Conservation (phyloP, 2,888 invertebrate genomes). For the Tubiluchus corallicola region DNA sequence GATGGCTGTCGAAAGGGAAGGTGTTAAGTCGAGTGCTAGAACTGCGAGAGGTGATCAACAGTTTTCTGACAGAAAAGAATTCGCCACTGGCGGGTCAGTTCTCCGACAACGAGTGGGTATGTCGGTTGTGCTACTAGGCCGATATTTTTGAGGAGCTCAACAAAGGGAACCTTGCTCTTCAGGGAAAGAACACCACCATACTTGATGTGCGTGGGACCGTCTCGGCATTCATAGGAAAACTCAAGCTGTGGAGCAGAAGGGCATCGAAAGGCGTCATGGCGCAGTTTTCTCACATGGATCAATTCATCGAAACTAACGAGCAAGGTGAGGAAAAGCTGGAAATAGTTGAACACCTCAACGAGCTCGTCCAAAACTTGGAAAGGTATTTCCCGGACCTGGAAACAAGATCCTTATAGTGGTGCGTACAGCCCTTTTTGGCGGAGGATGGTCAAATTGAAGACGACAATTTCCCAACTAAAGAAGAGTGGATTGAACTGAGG, state of each 20-base stretch:
- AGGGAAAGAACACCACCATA: background rate
- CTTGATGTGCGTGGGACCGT: background rate
- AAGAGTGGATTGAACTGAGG: background rate
- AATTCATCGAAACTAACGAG: no score
- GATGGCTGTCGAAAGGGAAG: slow-evolving; percentile 12
- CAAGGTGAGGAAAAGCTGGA: no score
- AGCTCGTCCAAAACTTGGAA: background rate
- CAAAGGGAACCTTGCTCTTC: background rate
- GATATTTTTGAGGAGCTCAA: slow-evolving; percentile 1
- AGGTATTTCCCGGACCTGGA: background rate
- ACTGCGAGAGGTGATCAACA: slow-evolving; percentile 10
- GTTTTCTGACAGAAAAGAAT: slow-evolving; percentile 8
- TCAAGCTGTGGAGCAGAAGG: background rate
- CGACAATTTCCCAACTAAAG: slow-evolving; percentile 1
- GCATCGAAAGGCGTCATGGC: background rate
- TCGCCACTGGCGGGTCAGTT: background rate
- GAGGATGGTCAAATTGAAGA: background rate
- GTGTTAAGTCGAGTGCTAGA: slow-evolving; percentile 10
- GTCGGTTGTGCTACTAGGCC: background rate
- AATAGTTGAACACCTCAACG: background rate
- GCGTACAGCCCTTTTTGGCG: background rate
- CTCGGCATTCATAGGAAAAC: background rate
- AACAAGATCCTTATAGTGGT: background rate
- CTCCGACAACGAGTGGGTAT: background rate
- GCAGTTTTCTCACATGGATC: background rate